Evolutionary conservation across 2,888 invertebrate genomes (phyloP).

Genomic region (Lysandra coridon): DNA sequence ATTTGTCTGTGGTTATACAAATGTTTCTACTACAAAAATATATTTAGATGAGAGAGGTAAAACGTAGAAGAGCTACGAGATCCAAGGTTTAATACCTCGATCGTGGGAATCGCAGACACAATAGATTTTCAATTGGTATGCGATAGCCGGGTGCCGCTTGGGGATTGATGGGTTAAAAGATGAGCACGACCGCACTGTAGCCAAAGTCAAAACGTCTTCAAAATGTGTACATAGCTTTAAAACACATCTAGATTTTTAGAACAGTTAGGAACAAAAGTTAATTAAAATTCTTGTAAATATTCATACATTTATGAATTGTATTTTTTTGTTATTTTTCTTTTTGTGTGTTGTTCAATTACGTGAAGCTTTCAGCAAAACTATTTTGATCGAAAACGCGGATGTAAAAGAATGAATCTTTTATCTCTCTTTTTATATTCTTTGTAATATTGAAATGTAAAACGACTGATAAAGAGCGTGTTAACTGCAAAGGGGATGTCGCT

Average conservation of each 20-base stretch:
- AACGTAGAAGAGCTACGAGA: too few relatives aligned
- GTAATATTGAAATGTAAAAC: constrained; percentile 66
- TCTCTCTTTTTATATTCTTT: neutral
- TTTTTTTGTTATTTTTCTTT: neutral
- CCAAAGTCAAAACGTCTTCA: neutral
- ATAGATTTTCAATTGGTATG: too few relatives aligned
- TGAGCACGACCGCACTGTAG: neutral
- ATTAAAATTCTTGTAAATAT: neutral
- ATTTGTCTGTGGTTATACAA: too few relatives aligned
- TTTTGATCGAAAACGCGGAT: neutral
- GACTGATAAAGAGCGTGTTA: constrained; percentile 70
- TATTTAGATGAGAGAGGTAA: too few relatives aligned
- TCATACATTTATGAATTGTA: neutral
- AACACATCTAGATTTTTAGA: neutral
- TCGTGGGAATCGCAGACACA: too few relatives aligned
- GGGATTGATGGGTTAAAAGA: too few relatives aligned
- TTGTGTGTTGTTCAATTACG: neutral
- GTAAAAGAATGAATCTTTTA: neutral
- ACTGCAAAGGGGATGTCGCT: constrained; percentile 69
- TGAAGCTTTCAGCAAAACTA: neutral
- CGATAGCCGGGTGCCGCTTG: too few relatives aligned
- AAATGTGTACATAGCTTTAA: neutral
- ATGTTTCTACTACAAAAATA: neutral
- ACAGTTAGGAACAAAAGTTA: neutral
- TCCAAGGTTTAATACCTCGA: too few relatives aligned